Base-by-base conservation (phyloP, 2,888 invertebrate genomes). In the Elegia similella region DNA sequence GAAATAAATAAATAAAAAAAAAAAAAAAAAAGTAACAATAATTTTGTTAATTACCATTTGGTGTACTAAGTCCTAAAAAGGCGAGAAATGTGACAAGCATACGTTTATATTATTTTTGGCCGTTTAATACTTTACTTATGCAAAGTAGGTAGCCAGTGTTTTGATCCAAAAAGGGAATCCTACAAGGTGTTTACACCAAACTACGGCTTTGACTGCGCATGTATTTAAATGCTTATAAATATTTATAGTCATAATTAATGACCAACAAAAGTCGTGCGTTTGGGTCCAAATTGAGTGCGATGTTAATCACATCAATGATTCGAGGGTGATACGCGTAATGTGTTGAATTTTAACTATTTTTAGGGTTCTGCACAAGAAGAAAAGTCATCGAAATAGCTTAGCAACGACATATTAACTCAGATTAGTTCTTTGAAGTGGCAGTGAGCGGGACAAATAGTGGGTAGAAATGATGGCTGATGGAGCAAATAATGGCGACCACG, bases 201-300 rank as follows among this genome's bases (percentile, higher is more conserved):
- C 54, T 84, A 84, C 77, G 88, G 84, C 83, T 80, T 87, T 87
- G 82, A 84, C 89, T 85, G 75, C 73, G 80, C 72, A 89, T 88
- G 76, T 60, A 83, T 88, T 68, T 74, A 69, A 75, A 59, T 54
- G 57, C 62, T 66, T 70, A 81, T 81, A 74, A 78, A 79, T 80
- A 78, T 79, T 74, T 75, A 78, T 73, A 69, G 65, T 15, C 68
- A 75, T 83, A 82, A 82, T 82, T 79, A 82, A 84, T 76, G 74
- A 72, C 68, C 67, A 65, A 62, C 70, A 60, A 70, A 70, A 72
- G 66, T 73, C 72, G 71, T 77, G 78, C 76, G 38, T 81, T 72
- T 70, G 73, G 67, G 76, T 72, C 71, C 66, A 73, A 75, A 80
- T 81, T 77, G 75, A 74, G 72, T 72, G 73, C 62, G 70, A 67